Evolutionary conservation across 2,797 vertebrate genomes (phyloP).

Genomic region (Pterois miles): DNA sequence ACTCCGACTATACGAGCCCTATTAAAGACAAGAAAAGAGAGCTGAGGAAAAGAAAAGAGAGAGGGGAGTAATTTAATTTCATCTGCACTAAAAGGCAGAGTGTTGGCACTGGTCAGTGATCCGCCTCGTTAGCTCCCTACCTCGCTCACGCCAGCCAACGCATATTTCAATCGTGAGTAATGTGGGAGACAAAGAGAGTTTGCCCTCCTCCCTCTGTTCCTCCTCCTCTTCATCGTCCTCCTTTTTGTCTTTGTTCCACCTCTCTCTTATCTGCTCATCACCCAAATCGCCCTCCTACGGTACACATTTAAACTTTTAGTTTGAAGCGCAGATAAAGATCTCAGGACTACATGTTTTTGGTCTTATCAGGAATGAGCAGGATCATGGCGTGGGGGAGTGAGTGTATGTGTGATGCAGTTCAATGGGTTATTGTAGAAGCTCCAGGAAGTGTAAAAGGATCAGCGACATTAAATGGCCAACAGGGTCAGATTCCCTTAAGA

Average conservation of each 20-base stretch:
- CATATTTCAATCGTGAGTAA: constrained; percentile 72
- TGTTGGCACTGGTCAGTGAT: constrained; percentile 63
- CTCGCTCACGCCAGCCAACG: constrained; percentile 44
- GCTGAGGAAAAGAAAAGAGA: constrained; percentile 43
- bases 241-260: constrained; percentile 41
- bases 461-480: constrained; percentile 60
- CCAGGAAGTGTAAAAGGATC: constrained; percentile 74
- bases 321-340: constrained; percentile 47
- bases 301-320: constrained; percentile 17
- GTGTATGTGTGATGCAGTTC: constrained; percentile 34
- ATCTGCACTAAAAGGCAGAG: constrained; percentile 66
- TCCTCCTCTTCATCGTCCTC: neutral
- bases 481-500: constrained; percentile 66
- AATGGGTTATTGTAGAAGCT: constrained; percentile 58
- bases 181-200: constrained; percentile 53
- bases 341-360: neutral
- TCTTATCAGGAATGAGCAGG: constrained; percentile 6
- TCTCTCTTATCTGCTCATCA: constrained; percentile 48
- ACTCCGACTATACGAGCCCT: constrained; percentile 31
- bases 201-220: constrained; percentile 2
- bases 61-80: constrained; percentile 67
- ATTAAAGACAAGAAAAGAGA: constrained; percentile 45
- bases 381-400: constrained; percentile 17
- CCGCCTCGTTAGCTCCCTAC: constrained; percentile 62
- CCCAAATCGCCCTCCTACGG: constrained; percentile 28